Base-by-base conservation (phyloP, 2,888 invertebrate genomes). In the Acanthoscelides obtectus region DNA sequence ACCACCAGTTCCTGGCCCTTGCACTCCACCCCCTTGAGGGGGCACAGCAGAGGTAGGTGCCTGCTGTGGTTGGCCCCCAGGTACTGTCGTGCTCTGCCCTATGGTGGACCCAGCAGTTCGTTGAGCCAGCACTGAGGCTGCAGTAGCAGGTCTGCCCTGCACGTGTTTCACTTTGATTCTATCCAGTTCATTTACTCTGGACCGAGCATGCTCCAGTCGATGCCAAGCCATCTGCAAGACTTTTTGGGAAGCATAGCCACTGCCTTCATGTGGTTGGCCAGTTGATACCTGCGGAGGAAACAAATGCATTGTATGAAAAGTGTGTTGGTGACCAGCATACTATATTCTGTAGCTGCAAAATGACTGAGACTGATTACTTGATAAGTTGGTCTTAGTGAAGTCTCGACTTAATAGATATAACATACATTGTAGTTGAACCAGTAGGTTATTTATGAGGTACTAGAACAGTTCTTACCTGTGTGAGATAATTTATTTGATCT, bases 151-250 rank as follows among this genome's bases (percentile, higher is more conserved):
- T 67, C 83, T 78, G 20, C 83, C 83, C 79, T 85, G 85, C 68
- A 90, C 82, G 80, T 94, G 93, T 77, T 94, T 93, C 66, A 92
- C 89, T 83, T 93, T 94, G 22, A 94, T 88, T 73, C 95, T 90
- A 78, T 97, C 97, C 77, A 98, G 84, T 83, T 98, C 97, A 81
- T 94, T 93, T 0, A 98, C 93, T 83, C 96, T 90, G 19, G 96
- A 96, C 22, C 95, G 89, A 0, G 95, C 96, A 87, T 98, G 97
- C 81, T 97, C 96, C 74, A 97, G 88, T 79, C 98, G 88, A 83
- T 97, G 97, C 94, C 96, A 96, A 2, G 97, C 97, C 97, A 98
- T 97, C 87, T 97, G 97, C 20, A 97, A 86, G 8, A 97, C 97
- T 85, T 98, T 98, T 81, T 97, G 96, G 12, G 97, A 95, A 0